Evolutionary conservation across 2,888 invertebrate species (phyloP), one percentile per base, ranked within the genome.

Genomic region (Tipula confusa): DNA sequence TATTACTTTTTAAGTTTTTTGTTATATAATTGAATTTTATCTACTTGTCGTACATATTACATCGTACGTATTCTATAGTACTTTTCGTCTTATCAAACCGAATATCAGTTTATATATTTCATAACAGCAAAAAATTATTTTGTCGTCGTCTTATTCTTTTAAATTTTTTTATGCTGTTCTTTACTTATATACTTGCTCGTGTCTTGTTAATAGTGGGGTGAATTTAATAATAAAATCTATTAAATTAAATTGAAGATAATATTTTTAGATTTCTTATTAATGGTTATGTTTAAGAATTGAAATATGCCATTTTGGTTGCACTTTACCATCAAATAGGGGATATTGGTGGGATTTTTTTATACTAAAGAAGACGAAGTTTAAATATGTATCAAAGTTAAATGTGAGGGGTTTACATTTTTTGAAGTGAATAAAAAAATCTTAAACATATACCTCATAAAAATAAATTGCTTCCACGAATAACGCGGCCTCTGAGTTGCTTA

Each of bases 171-270:
- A 11, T 24, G 18, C 24, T 64, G 7, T 64, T 24, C 24, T 9
- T 43, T 64, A 24, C 64, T 64, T 64, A 9, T 9, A 18, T 64
- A 15, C 43, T 43, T 15, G 43, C 43, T 6, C 1, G 18, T 64
- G 64, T 64, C 24, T 24, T 64, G 64, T 24, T 64, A 64, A 64
- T 64, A 18, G 24, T 64, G 24, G 64, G 64, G 64, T 64, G 64
- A 64, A 64, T 64, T 64, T 24, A 64, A 64, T 64, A 64, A 64
- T 64, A 64, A 64, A 64, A 24, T 64, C 24, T 64, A 64, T 64
- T 64, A 64, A 64, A 24, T 64, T 64, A 64, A 64, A 64, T 64
- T 64, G 64, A 64, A 24, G 64, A 64, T 64, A 24, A 64, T 64
- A 64, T 64, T 11, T 64, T 64, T 64, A 64, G 64, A 64, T 64